Evolutionary conservation across 2,888 invertebrate genomes (phyloP), one percentile per base, ranked within the genome.

Genomic region (Himalopsyche anomala): DNA sequence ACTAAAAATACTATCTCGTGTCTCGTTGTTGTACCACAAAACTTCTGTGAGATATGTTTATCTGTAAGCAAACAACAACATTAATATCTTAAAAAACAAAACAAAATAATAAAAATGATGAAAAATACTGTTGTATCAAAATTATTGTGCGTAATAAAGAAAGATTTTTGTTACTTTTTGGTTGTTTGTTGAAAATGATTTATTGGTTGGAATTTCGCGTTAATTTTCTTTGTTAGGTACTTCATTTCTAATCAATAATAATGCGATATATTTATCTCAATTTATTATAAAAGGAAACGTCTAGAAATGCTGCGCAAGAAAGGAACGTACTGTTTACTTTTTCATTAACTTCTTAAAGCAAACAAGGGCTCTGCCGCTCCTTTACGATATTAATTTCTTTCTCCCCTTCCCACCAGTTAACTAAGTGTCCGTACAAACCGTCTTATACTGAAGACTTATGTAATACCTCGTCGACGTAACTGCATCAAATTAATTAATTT

Each of bases 311-410:
- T 74, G 74, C 12, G 74, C 74, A 9, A 74, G 36, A 36, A 28
- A 74, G 74, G 74, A 74, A 38, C 38, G 74, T 36, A 74, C 38
- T 74, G 28, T 74, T 74, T 74, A 74, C 74, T 74, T 74, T 74
- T 74, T 74, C 74, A 74, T 74, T 74, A 74, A 74, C 74, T 74
- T 74, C 74, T 74, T 74, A 36, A 74, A 74, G 74, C 19, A 74
- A 74, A 74, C 74, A 74, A 74, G 74, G 74, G 74, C 74, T 36
- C 74, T 74, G 74, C 74, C 62, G 62, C 62, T 62, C 51, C 81
- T 62, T 40, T 40, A 19, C 40, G 45, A 84, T 81, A 84, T 84
- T 84, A 84, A 84, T 84, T 84, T 84, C 84, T 79, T 84, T 83
- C 19, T 42, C 69, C 74, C 40, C 38, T 42, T 38, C 6, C 12